Conservation (phyloP, 2,888 invertebrate species). For the Marasmarcha lunaedactyla region DNA sequence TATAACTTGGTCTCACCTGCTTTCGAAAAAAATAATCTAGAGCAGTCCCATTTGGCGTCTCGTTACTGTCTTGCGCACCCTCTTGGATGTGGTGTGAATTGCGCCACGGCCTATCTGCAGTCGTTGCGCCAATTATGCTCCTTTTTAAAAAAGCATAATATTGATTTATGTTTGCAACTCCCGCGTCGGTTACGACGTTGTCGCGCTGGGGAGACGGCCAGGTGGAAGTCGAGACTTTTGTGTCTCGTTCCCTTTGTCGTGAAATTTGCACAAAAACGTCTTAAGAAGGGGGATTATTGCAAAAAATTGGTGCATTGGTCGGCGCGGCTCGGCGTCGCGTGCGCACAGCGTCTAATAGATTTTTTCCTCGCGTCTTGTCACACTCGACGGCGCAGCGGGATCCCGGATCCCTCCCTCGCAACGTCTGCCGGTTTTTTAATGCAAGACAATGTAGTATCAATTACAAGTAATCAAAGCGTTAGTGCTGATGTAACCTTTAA, state of each 20-base stretch:
- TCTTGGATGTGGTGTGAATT: constrained; percentile 30
- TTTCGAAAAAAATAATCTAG: constrained; percentile 41
- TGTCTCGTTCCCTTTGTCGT: neutral
- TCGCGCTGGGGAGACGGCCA: constrained; percentile 16
- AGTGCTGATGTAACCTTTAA: too few relatives aligned
- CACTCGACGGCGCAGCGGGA: too few relatives aligned
- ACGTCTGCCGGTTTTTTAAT: too few relatives aligned
- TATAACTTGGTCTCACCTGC: constrained; percentile 59
- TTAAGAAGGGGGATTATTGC: constrained; percentile 28
- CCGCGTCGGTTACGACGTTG: constrained; percentile 33
- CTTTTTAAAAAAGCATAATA: constrained; percentile 44
- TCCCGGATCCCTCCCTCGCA: too few relatives aligned
- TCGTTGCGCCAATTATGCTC: constrained; percentile 41
- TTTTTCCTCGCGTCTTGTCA: too few relatives aligned
- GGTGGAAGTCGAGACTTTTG: constrained; percentile 21
- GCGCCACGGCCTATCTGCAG: constrained; percentile 23
- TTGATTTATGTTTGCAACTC: constrained; percentile 38
- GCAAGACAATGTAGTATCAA: too few relatives aligned
- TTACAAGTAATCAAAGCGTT: too few relatives aligned
- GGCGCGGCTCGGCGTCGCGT: neutral
- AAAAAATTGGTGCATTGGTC: constrained; percentile 8
- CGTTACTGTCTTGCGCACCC: constrained; percentile 53
- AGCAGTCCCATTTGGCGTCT: constrained; percentile 40
- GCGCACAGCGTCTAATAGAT: too few relatives aligned
- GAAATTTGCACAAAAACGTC: constrained; percentile 51